phyloP scores from a whole-genome alignment of 2,113 vertebrate genomes.

The Dipodomys ordii region DNA sequence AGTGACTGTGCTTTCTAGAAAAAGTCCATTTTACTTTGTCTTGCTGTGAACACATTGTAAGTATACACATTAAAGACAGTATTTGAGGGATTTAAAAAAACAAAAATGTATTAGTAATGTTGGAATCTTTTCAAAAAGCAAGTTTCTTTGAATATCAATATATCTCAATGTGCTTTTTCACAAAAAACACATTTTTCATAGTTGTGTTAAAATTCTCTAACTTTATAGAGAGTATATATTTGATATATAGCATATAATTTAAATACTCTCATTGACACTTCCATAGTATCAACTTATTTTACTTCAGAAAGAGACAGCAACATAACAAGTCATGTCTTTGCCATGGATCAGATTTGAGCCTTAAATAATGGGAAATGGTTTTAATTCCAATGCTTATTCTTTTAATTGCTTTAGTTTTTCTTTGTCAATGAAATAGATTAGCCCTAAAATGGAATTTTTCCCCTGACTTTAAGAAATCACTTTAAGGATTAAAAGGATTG shows the following conservation, averaged over 20 bases:
- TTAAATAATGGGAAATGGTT: neutral
- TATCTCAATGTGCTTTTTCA: constrained; percentile 24
- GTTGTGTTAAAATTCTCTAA: neutral
- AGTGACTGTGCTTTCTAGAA: neutral
- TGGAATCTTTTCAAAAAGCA: neutral
- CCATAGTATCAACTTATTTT: neutral
- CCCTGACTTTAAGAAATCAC: neutral
- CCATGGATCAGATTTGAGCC: neutral
- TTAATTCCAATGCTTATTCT: neutral
- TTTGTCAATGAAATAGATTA: neutral
- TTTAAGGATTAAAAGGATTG: neutral
- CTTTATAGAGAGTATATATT: neutral
- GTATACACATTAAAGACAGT: neutral
- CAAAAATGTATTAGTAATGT: too few species aligned
- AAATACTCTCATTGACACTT: neutral
- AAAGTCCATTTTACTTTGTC: neutral
- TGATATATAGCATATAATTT: neutral
- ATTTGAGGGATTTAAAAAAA: neutral
- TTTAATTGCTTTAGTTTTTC: neutral
- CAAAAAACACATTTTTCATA: neutral
- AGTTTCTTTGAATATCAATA: neutral
- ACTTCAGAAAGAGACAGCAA: neutral
- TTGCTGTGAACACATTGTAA: neutral
- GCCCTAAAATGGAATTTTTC: neutral
- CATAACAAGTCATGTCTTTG: neutral